These are phyloP conservation scores for Bombus waltoni DNA, from an alignment of 1,140 invertebrate genomes.

Conservation along the genomic window DNA sequence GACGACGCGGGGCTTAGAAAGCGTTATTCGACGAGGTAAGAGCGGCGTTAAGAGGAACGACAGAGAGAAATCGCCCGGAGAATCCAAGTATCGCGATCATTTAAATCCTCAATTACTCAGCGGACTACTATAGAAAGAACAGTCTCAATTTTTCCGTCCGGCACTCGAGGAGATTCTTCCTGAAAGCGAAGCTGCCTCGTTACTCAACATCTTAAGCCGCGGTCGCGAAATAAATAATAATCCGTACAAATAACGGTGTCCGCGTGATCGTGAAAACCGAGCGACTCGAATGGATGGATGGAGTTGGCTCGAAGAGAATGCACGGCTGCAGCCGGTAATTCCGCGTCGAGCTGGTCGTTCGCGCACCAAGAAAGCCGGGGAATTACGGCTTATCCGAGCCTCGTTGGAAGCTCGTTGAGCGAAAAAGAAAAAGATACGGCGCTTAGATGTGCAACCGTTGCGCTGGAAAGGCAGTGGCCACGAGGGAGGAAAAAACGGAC, in stretches of 20 bases:
- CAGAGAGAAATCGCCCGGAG: background rate
- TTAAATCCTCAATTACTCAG: conserved; percentile 5
- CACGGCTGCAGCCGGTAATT: conserved; percentile 20
- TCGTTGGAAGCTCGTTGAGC: background rate
- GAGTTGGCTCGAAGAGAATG: background rate
- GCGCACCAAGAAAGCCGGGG: conserved; percentile 1
- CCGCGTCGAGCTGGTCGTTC: background rate
- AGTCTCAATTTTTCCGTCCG: background rate
- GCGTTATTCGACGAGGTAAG: background rate
- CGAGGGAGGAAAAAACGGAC: background rate
- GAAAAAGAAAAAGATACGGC: conserved; percentile 20
- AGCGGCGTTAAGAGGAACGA: background rate
- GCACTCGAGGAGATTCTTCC: background rate
- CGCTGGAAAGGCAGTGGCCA: background rate
- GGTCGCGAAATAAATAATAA: conserved; percentile 5
- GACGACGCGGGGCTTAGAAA: background rate
- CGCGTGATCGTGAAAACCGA: background rate
- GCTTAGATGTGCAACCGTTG: conserved; percentile 1
- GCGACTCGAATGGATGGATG: background rate
- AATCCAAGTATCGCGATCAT: background rate
- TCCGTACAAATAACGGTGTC: conserved; percentile 6
- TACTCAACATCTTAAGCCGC: background rate
- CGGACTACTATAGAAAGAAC: background rate
- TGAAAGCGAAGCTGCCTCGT: background rate
- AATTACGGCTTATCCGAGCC: conserved; percentile 37